Percentiles rank a stretch among this genome's conserved stretches.
phyloP scores from a whole-genome alignment of 64 coral and sea anemone species.

The Pocillopora damicornis region DNA sequence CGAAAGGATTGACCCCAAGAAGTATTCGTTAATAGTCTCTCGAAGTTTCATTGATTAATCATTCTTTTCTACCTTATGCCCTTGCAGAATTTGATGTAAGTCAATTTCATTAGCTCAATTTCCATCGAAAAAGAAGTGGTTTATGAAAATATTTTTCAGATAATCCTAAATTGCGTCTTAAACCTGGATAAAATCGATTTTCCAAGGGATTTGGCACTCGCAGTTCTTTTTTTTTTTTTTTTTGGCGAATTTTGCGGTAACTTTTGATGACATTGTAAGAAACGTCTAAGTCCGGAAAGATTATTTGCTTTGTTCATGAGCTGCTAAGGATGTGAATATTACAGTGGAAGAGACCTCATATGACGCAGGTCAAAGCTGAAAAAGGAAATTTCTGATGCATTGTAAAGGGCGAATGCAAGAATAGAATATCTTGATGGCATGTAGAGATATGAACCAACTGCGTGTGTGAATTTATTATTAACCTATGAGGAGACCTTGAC shows the following conservation, averaged over 20 bases:
- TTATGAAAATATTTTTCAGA: background rate
- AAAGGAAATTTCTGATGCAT: slow-evolving; percentile 6
- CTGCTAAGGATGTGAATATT: background rate
- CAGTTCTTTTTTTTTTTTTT: background rate
- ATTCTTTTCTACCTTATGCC: no score
- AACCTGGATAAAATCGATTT: background rate
- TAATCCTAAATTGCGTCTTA: background rate
- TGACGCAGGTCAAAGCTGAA: background rate
- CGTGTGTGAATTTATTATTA: background rate
- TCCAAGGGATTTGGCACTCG: background rate
- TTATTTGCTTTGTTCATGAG: background rate
- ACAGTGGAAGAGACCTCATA: background rate
- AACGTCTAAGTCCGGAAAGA: background rate
- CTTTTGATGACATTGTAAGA: background rate
- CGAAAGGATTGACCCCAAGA: no score
- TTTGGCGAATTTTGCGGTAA: background rate
- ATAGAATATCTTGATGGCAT: slow-evolving; percentile 6
- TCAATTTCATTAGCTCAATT: background rate
- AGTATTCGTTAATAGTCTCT: no score
- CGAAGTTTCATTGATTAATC: no score
- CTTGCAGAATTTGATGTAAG: background rate
- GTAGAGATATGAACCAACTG: background rate
- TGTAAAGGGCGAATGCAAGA: background rate
- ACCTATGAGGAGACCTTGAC: no score
- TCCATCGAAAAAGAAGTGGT: background rate